A percentile compares a stretch with the other conserved stretches of the same genome.
Conservation (phyloP, 2,888 invertebrate genomes). For the Orchesellides sinensis region DNA sequence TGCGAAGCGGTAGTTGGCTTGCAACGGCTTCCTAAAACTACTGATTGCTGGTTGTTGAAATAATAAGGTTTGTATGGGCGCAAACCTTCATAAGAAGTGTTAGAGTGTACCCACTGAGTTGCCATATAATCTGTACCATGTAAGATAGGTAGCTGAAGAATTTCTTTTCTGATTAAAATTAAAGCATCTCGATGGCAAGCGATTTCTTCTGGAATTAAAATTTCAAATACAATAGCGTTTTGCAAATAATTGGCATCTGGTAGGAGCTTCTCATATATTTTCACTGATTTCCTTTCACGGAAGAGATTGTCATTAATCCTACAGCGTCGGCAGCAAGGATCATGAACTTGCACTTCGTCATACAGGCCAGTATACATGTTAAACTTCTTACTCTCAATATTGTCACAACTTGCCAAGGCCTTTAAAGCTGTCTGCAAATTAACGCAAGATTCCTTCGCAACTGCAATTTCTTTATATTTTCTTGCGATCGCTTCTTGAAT, state of each 20-base stretch:
- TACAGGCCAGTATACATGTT: background rate
- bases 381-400: too few species aligned
- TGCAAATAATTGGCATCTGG: conserved; percentile 31
- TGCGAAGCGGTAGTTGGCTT: conserved; percentile 21
- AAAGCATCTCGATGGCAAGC: too few species aligned
- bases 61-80: background rate
- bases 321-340: background rate
- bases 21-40: background rate
- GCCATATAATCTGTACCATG: too few species aligned
- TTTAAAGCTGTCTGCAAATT: background rate
- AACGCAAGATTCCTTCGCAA: background rate
- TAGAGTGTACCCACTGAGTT: background rate
- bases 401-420: too few species aligned
- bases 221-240: conserved; percentile 51
- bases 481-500: background rate
- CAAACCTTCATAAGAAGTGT: background rate
- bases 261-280: conserved; percentile 5
- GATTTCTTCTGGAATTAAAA: conserved; percentile 55
- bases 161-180: too few species aligned
- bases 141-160: background rate
- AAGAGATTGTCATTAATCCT: background rate
- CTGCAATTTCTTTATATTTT: conserved; percentile 8
- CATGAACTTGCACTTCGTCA: background rate
- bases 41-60: background rate
- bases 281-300: conserved; percentile 1